These are phyloP conservation scores for Balanococcus diminutus DNA, from an alignment of 2,888 invertebrate species.

Conservation along the genomic window DNA sequence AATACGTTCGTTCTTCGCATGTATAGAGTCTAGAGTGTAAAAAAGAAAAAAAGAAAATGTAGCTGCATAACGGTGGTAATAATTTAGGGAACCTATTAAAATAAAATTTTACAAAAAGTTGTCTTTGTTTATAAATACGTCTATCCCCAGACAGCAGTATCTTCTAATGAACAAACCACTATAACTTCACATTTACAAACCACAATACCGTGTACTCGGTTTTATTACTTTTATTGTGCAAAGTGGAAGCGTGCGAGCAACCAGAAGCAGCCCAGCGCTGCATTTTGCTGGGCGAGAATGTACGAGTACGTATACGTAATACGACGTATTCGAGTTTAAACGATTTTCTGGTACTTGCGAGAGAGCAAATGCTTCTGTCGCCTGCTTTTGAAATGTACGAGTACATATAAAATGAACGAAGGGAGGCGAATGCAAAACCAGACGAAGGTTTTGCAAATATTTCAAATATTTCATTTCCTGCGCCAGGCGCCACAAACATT, in stretches of 20 bases:
- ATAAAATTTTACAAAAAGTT: conserved; percentile 31
- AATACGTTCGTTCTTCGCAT: too few relatives aligned
- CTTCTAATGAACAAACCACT: conserved; percentile 32
- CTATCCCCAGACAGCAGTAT: conserved; percentile 34
- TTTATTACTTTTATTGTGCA: conserved; percentile 24
- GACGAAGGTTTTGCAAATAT: conserved; percentile 20
- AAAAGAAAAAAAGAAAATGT: not conserved
- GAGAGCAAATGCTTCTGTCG: not conserved
- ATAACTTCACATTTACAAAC: conserved; percentile 32
- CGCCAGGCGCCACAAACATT: not conserved
- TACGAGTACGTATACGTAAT: too few relatives aligned
- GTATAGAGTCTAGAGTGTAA: not conserved
- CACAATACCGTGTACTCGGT: conserved; percentile 1
- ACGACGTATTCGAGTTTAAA: conserved; percentile 9
- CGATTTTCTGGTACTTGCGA: not conserved
- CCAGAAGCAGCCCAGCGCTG: not conserved
- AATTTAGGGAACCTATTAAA: conserved; percentile 15
- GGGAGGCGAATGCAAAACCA: not conserved
- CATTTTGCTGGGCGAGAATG: not conserved
- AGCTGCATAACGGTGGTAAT: not conserved
- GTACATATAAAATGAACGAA: not conserved
- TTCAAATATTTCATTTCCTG: conserved; percentile 37
- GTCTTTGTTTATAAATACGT: conserved; percentile 19
- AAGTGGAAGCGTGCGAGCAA: not conserved
- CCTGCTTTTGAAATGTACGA: not conserved